A percentile compares a stretch with the other conserved stretches of the same genome.
These are phyloP conservation scores for Heliconius hermathena DNA, from an alignment of 1,140 invertebrate genomes.

Conservation along the genomic window DNA sequence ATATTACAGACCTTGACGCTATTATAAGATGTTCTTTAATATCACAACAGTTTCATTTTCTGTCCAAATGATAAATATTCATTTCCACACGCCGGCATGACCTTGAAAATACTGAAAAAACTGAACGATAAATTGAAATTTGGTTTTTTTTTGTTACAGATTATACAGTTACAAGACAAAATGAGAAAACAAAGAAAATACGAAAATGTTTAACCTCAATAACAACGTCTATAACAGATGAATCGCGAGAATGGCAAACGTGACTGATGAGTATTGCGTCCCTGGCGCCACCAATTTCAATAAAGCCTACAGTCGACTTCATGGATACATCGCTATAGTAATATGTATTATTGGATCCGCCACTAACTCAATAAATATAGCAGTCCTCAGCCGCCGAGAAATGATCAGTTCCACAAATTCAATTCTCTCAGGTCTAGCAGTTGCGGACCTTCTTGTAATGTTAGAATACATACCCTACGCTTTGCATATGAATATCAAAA, in stretches of 20 bases:
- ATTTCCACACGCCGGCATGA: background rate
- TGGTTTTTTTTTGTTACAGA: constrained; percentile 41
- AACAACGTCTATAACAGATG: constrained; percentile 46
- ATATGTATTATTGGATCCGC: constrained; percentile 96
- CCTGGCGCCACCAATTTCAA: constrained; percentile 76
- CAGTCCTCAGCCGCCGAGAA: constrained; percentile 94
- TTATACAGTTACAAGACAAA: constrained; percentile 24
- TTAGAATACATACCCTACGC: constrained; percentile 95
- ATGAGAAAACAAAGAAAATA: constrained; percentile 20
- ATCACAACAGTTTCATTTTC: constrained; percentile 9
- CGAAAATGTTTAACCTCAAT: constrained; percentile 44
- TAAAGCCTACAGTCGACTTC: constrained; percentile 72
- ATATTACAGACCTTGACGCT: constrained; percentile 28
- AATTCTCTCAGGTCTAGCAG: constrained; percentile 93
- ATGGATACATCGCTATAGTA: constrained; percentile 79
- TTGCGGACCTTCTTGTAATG: constrained; percentile 96
- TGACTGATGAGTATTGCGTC: constrained; percentile 74
- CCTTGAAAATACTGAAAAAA: background rate
- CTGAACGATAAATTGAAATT: background rate
- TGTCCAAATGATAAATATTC: constrained; percentile 20
- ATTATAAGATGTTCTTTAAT: constrained; percentile 31
- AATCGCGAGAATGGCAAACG: constrained; percentile 63
- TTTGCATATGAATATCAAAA: constrained; percentile 89
- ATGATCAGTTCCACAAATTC: constrained; percentile 94
- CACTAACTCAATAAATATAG: constrained; percentile 96